Conservation (phyloP, 1,140 invertebrate genomes). For the Schmidtea mediterranea region DNA sequence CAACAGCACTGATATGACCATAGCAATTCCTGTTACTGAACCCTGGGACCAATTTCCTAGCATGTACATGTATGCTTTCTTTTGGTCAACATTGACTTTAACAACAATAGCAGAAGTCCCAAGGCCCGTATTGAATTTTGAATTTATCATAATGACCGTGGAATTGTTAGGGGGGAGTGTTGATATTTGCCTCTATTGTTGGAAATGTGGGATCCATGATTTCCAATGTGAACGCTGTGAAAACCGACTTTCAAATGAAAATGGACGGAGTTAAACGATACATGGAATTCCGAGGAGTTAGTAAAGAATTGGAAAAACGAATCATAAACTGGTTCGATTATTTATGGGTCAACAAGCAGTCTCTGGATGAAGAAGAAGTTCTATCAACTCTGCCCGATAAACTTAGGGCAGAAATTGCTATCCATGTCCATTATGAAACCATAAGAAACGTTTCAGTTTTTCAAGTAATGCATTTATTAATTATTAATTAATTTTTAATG, state of each 20-base stretch:
- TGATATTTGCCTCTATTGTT: conserved; percentile 27
- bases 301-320: conserved; percentile 54
- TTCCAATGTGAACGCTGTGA: conserved; percentile 74
- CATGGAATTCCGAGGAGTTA: conserved; percentile 60
- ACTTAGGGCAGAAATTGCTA: conserved; percentile 77
- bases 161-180: conserved; percentile 22
- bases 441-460: conserved; percentile 51
- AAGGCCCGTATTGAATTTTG: conserved; percentile 14
- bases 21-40: background rate
- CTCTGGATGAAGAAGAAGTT: conserved; percentile 48
- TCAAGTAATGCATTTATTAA: too few species aligned
- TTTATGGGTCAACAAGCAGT: conserved; percentile 70
- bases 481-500: too few species aligned
- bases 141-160: conserved; percentile 19
- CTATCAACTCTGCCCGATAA: conserved; percentile 50
- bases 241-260: conserved; percentile 36
- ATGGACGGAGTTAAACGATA: conserved; percentile 48
- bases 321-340: conserved; percentile 91
- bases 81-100: conserved; percentile 76
- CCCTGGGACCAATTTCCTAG: conserved; percentile 14
- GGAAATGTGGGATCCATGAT: conserved; percentile 55
- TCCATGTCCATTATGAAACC: conserved; percentile 74
- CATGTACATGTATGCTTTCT: conserved; percentile 49
- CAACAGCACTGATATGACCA: too few species aligned
- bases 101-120: conserved; percentile 52